Evolutionary conservation across 2,888 invertebrate genomes (phyloP).

Genomic region (Aspidiotus rigidus): DNA sequence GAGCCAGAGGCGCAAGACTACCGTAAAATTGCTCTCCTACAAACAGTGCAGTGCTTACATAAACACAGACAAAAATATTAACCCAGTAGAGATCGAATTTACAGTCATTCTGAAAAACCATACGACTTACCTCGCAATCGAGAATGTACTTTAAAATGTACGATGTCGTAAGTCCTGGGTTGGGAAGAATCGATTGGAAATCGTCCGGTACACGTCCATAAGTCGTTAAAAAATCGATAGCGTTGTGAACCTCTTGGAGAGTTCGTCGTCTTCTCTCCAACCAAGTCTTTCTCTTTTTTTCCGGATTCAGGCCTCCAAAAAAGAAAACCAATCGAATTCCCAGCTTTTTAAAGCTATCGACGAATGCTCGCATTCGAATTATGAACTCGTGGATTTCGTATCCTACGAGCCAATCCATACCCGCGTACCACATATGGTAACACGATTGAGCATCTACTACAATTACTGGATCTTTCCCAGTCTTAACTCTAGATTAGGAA

Average conservation of each 20-base stretch:
- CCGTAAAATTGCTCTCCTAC: too few species aligned
- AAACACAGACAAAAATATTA: too few species aligned
- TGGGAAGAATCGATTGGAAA: slow-evolving; percentile 39
- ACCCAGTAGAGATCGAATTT: too few species aligned
- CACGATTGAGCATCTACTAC: slow-evolving; percentile 41
- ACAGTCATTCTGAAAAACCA: too few species aligned
- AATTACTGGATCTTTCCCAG: slow-evolving; percentile 38
- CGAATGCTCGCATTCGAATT: slow-evolving; percentile 38
- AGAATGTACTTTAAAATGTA: slow-evolving; percentile 38
- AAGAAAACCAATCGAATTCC: slow-evolving; percentile 40
- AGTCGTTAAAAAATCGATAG: slow-evolving; percentile 37
- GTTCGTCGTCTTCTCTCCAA: slow-evolving; percentile 39
- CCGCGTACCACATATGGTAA: slow-evolving; percentile 38
- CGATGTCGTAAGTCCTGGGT: slow-evolving; percentile 38
- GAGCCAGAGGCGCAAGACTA: too few species aligned
- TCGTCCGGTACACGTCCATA: slow-evolving; percentile 36
- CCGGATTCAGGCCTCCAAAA: slow-evolving; percentile 41
- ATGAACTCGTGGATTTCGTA: slow-evolving; percentile 41
- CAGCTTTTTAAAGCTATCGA: slow-evolving; percentile 38
- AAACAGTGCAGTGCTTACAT: too few species aligned
- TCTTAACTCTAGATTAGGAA: slow-evolving; percentile 30
- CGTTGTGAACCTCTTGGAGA: slow-evolving; percentile 37
- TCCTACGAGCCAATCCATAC: slow-evolving; percentile 40
- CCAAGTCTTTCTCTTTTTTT: slow-evolving; percentile 40
- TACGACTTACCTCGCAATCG: slow-evolving; percentile 39